Conservation (phyloP, 2,113 vertebrate species). For the Microtus ochrogaster region DNA sequence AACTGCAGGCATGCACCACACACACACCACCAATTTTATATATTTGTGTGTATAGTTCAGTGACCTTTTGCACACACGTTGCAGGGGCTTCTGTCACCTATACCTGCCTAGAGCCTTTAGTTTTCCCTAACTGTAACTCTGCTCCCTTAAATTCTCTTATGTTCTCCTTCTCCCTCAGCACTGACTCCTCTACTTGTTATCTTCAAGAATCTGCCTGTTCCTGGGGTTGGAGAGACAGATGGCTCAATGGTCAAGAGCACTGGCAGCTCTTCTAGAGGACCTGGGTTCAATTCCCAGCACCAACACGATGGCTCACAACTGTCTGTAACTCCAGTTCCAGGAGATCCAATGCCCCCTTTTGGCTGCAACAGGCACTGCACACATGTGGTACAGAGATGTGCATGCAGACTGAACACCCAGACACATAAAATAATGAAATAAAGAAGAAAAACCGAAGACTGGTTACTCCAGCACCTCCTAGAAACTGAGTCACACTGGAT, state of each 20-base stretch:
- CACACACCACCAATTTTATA: neutral
- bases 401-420: neutral
- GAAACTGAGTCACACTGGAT: neutral
- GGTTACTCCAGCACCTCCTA: neutral
- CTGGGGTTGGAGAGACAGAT: neutral
- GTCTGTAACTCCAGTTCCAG: neutral
- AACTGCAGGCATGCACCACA: neutral
- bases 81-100: neutral
- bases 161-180: neutral
- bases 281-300: neutral
- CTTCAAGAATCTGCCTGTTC: neutral
- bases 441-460: neutral
- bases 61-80: neutral
- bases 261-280: neutral
- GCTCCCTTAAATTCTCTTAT: neutral
- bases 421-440: neutral
- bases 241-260: neutral
- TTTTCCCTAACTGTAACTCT: neutral
- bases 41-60: neutral
- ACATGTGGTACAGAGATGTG: neutral
- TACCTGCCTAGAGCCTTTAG: neutral
- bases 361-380: neutral
- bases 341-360: neutral
- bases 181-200: neutral
- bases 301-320: neutral